Percentiles rank a stretch among this genome's conserved stretches.
phyloP scores from a whole-genome alignment of 2,113 vertebrate species.

The Pogonocichla stellata region DNA sequence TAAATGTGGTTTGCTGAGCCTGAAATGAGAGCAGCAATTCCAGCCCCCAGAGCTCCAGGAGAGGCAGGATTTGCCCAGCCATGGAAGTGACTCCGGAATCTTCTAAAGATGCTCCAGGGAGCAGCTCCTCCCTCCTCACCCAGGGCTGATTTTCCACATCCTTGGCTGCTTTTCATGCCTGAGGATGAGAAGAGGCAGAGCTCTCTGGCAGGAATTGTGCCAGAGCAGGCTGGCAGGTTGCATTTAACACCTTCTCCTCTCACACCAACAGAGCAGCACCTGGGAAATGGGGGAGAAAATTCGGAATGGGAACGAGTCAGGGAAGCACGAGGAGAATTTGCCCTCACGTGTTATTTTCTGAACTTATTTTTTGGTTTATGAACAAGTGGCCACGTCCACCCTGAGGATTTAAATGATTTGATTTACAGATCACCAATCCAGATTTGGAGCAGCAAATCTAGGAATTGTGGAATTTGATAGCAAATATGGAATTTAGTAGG shows the following conservation, averaged over 20 bases:
- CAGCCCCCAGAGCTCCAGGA: neutral
- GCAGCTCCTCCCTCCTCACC: neutral
- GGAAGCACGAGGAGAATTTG: neutral
- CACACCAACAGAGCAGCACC: neutral
- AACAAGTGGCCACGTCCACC: rapidly evolving
- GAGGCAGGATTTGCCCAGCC: neutral
- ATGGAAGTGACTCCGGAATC: neutral
- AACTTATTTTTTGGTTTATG: rapidly evolving
- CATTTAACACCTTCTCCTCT: neutral
- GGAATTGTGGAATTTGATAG: rapidly evolving
- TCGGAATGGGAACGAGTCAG: too few species aligned
- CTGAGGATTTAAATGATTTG: neutral
- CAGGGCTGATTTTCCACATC: neutral
- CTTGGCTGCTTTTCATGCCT: neutral
- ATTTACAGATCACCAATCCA: neutral
- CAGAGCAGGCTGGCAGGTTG: neutral
- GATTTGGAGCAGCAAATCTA: neutral
- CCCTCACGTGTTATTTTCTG: neutral
- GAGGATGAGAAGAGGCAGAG: neutral
- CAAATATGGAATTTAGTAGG: neutral
- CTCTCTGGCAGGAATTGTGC: neutral
- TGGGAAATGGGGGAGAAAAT: neutral
- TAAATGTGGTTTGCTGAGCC: neutral
- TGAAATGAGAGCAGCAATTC: neutral
- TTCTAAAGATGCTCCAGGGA: neutral